phyloP scores from a whole-genome alignment of 1,140 invertebrate genomes.

The Sweltsa coloradensis region DNA sequence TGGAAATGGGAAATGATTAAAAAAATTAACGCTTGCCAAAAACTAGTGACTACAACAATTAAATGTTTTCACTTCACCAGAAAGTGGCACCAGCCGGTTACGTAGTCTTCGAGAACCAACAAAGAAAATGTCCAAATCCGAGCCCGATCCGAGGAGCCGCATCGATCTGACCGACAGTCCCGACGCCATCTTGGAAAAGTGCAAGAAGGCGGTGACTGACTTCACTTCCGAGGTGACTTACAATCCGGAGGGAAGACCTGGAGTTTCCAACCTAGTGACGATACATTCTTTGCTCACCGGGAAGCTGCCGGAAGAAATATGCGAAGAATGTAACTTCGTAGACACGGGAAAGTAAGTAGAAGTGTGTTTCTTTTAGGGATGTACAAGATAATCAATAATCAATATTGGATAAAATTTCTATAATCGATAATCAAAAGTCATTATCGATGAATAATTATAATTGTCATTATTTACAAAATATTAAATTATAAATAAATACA shows the following conservation, averaged over 20 bases:
- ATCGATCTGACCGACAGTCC: conserved; percentile 73
- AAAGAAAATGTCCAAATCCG: conserved; percentile 98
- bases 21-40: too few relatives aligned
- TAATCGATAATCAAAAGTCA: conserved; percentile 2
- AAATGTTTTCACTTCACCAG: background rate
- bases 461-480: background rate
- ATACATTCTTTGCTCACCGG: conserved; percentile 70
- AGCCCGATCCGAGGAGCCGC: conserved; percentile 57
- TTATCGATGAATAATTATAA: conserved; percentile 9
- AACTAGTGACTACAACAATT: too few relatives aligned
- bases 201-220: conserved; percentile 89
- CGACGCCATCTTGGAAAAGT: conserved; percentile 63
- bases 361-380: too few relatives aligned
- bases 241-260: conserved; percentile 64
- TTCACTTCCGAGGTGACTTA: conserved; percentile 72
- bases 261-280: conserved; percentile 76
- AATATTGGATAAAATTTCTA: background rate
- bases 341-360: conserved; percentile 61
- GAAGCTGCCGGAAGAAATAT: conserved; percentile 54
- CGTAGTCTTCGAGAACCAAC: conserved; percentile 69
- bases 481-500: background rate
- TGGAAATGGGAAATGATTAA: too few relatives aligned
- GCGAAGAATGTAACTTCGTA: conserved; percentile 46
- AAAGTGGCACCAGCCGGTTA: too few relatives aligned
- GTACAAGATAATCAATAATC: conserved; percentile 11